These are phyloP conservation scores for Hypotaenidia philippensis DNA, from an alignment of 2,797 vertebrate species.

Conservation along the genomic window DNA sequence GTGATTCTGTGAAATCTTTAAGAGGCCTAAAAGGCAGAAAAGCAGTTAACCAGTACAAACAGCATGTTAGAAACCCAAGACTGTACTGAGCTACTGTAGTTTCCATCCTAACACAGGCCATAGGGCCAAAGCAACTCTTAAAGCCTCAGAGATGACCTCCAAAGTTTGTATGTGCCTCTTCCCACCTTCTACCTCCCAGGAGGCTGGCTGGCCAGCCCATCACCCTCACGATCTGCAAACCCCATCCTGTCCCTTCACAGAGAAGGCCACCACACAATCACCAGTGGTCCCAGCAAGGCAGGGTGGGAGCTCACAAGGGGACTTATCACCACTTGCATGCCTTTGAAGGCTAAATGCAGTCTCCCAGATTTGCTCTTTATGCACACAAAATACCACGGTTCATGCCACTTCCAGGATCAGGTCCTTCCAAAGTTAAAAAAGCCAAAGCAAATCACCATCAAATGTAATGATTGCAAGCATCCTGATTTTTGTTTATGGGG, in stretches of 20 bases:
- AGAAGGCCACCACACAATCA: accelerated
- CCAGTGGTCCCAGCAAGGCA: accelerated
- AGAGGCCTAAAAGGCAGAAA: background rate
- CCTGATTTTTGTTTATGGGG: background rate
- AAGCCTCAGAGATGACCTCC: background rate
- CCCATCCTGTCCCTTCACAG: accelerated
- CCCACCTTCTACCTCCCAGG: background rate
- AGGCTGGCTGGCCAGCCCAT: background rate
- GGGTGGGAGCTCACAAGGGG: background rate
- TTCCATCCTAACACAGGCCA: background rate
- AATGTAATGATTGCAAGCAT: accelerated
- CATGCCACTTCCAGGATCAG: accelerated
- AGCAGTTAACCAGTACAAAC: background rate
- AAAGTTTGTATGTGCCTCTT: accelerated
- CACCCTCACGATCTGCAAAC: accelerated
- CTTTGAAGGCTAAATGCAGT: accelerated
- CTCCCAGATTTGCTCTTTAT: background rate
- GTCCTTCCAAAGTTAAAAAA: background rate
- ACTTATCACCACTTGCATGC: accelerated
- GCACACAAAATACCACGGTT: background rate
- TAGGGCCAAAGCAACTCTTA: accelerated
- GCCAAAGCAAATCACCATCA: no score
- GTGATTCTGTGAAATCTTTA: background rate
- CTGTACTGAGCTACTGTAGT: background rate
- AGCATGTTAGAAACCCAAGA: background rate